A percentile compares a stretch with the other conserved stretches of the same genome.
phyloP scores from a whole-genome alignment of 2,113 vertebrate genomes.

The Melanocharis versteri region DNA sequence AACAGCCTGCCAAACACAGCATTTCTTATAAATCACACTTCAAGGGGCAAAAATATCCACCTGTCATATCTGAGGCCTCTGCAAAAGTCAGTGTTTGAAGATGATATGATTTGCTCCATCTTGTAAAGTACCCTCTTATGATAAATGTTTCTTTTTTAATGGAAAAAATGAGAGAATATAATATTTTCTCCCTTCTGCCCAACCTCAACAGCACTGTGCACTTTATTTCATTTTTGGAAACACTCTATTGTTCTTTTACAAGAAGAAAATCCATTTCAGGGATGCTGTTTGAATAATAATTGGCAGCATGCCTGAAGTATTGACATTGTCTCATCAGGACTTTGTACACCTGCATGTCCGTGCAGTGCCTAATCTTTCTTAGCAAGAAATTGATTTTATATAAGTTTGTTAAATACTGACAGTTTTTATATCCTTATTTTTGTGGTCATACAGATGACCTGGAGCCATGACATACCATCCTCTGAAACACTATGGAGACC shows the following conservation, averaged over 20 bases:
- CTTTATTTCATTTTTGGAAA: not conserved
- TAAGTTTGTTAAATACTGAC: not conserved
- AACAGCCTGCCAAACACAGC: not conserved
- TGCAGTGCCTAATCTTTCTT: not conserved
- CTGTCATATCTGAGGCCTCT: not conserved
- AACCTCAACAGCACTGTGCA: not conserved
- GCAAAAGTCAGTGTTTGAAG: not conserved
- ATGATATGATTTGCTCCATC: not conserved
- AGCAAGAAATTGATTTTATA: not conserved
- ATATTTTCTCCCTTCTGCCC: not conserved
- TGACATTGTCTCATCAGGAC: not conserved
- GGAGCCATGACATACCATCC: not conserved
- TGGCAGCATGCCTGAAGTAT: not conserved
- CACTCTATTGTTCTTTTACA: not conserved
- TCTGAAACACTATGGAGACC: not conserved
- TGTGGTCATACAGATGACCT: not conserved
- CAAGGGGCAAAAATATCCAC: not conserved
- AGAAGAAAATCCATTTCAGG: not conserved
- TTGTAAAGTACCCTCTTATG: not conserved
- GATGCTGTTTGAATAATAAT: not conserved
- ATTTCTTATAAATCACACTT: slow-evolving; percentile 9
- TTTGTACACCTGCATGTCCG: not conserved
- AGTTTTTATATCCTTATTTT: not conserved
- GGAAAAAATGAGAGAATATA: not conserved
- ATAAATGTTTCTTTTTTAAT: not conserved